Conservation (phyloP, 2,113 vertebrate genomes). For the Equus przewalskii region DNA sequence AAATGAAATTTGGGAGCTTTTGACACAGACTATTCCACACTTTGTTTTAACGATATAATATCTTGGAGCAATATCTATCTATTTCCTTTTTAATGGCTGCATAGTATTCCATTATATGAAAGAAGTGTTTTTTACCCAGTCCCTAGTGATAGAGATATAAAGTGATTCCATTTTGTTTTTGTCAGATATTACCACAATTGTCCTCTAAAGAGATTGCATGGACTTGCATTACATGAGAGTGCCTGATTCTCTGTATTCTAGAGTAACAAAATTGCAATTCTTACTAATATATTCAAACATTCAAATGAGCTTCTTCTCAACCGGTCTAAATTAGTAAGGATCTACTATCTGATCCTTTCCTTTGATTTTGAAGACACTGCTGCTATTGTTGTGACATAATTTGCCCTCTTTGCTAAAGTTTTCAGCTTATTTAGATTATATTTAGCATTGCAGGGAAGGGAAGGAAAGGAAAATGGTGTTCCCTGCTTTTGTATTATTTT, state of each 20-base stretch:
- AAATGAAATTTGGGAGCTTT: not conserved
- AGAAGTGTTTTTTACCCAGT: not conserved
- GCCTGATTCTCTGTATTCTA: not conserved
- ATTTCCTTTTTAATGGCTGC: not conserved
- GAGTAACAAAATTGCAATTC: not conserved
- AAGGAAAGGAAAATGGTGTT: constrained; percentile 28
- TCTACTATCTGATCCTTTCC: not conserved
- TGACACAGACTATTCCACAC: not conserved
- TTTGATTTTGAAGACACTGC: constrained; percentile 48
- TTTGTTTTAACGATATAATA: not conserved
- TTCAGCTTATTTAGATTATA: not conserved
- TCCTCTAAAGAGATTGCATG: not conserved
- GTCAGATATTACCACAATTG: not conserved
- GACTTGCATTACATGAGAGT: not conserved
- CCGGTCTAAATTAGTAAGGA: not conserved
- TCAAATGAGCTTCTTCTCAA: constrained; percentile 4
- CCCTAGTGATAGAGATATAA: not conserved
- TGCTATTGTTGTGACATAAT: not conserved
- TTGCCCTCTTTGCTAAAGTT: constrained; percentile 2
- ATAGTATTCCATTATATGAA: not conserved
- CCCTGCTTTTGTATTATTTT: constrained; percentile 66
- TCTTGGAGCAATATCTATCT: not conserved
- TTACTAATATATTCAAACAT: constrained; percentile 45
- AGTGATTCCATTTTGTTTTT: not conserved
- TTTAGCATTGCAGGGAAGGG: constrained; percentile 28